Base-by-base conservation (phyloP, 2,888 invertebrate genomes). In the Drosophila lacicola region DNA sequence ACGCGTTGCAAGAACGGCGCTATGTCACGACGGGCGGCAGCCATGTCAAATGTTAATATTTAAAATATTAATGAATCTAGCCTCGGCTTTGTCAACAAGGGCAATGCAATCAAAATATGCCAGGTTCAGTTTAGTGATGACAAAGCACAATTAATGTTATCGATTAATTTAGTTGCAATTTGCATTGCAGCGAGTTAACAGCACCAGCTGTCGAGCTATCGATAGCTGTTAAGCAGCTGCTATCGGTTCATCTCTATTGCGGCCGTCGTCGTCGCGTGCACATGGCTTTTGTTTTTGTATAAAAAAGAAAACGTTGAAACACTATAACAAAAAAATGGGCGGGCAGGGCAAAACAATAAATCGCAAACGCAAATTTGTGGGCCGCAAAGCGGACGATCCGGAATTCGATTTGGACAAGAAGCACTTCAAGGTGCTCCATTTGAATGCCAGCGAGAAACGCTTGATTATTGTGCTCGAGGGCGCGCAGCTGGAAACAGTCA, bases 401-500 rank as follows among this genome's bases (percentile, higher is more conserved):
- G 97, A 97, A 93, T 96, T 94, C 88, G 96, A 97, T 93, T 95
- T 96, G 11, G 93, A 95, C 62, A 96, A 96, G 0, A 95, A 95
- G 90, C 96, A 97, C 93, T 93, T 96, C 71, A 95, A 95, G 44
- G 94, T 95, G n/a, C 94, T 95, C 17, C 97, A 97, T 78, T 94
- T 96, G 49, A 95, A 95, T 85, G 96, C 97, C 81, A 95, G 96
- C 92, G 97, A 98, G 85, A 98, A 98, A 92, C 95, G 99, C 53
- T 93, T 99, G 19, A 97, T 99, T 77, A 95, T 99, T 42, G 95
- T 99, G 65, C 93, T 99, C 58, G 99, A 99, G 93, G 96, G 96
- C 64, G 98, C 99, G 4, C 98, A 98, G 89, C 92, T 99, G 56
- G 99, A 99, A 93, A 97, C 98, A 45, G 98, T 98, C 0, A 99